These are phyloP conservation scores for Melanotaenia duboulayi DNA, from an alignment of 2,113 vertebrate genomes.

Conservation along the genomic window DNA sequence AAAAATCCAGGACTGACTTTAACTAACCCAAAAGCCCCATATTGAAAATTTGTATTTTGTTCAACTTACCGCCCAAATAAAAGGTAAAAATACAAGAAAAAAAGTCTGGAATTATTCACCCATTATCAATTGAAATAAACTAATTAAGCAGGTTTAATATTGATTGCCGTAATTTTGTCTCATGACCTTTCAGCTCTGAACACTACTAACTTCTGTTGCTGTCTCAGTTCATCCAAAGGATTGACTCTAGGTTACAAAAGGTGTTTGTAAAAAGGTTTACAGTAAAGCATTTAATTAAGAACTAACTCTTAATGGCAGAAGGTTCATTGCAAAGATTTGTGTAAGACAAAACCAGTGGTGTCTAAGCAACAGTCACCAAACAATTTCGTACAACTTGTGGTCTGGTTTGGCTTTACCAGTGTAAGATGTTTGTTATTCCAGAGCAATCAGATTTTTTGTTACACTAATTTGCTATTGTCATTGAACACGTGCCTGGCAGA, in stretches of 20 bases:
- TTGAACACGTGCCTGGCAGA: slow-evolving; percentile 48
- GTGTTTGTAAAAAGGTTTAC: neutral
- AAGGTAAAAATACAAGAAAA: too few species aligned
- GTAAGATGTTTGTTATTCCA: slow-evolving; percentile 31
- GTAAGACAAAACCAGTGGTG: slow-evolving; percentile 15
- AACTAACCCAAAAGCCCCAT: too few species aligned
- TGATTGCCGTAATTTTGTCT: neutral
- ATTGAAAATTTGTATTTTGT: neutral
- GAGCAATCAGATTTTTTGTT: slow-evolving; percentile 13
- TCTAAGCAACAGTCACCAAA: slow-evolving; percentile 56
- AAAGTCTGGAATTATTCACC: too few species aligned
- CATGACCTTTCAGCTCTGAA: neutral
- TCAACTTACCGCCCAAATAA: too few species aligned
- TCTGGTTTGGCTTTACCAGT: neutral
- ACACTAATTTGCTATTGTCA: slow-evolving; percentile 12
- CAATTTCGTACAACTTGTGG: slow-evolving; percentile 32
- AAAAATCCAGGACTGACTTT: neutral
- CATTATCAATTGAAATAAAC: too few species aligned
- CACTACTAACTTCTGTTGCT: neutral
- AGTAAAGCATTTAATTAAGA: neutral
- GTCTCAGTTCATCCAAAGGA: neutral
- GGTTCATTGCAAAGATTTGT: neutral
- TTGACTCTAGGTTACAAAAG: neutral
- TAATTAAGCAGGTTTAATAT: too few species aligned
- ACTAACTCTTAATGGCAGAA: neutral